Conservation (phyloP, 2,113 vertebrate genomes). For the Aleadryas rufinucha region DNA sequence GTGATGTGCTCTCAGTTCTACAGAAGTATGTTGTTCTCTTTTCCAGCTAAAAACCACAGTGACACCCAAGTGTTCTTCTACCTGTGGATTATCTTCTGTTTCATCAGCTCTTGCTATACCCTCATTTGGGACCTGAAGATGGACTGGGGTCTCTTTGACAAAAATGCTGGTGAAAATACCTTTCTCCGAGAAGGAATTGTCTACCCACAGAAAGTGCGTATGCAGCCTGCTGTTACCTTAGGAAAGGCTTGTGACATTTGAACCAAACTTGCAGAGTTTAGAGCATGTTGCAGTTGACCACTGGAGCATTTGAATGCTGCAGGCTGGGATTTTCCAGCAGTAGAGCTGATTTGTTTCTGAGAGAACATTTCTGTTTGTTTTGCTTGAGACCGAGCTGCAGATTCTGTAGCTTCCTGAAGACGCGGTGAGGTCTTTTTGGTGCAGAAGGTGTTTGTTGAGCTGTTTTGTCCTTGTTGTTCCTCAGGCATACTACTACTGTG, state of each 20-base stretch:
- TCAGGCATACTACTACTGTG: conserved; percentile 99
- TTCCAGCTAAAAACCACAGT: conserved; percentile 82
- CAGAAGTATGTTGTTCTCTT: not conserved
- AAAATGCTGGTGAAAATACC: conserved; percentile 94
- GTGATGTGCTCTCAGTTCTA: not conserved
- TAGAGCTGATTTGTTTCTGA: not conserved
- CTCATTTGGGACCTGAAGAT: conserved; percentile 99
- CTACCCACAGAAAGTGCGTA: conserved; percentile 94
- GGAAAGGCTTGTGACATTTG: not conserved
- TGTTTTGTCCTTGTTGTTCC: not conserved
- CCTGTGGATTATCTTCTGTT: conserved; percentile 89
- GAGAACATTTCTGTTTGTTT: fast-evolving
- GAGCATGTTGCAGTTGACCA: not conserved
- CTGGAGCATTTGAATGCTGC: not conserved
- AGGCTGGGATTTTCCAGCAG: not conserved
- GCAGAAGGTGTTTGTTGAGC: not conserved
- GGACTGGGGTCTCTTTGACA: conserved; percentile 99
- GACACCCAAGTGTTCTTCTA: conserved; percentile 93
- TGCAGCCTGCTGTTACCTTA: not conserved
- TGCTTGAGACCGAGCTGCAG: not conserved
- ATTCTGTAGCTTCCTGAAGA: not conserved
- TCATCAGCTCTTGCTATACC: conserved; percentile 93
- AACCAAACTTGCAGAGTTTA: not conserved
- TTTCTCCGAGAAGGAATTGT: conserved; percentile 98
- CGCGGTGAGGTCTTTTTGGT: not conserved